Conservation (phyloP, 1,140 invertebrate species). For the Acromyrmex charruanus region DNA sequence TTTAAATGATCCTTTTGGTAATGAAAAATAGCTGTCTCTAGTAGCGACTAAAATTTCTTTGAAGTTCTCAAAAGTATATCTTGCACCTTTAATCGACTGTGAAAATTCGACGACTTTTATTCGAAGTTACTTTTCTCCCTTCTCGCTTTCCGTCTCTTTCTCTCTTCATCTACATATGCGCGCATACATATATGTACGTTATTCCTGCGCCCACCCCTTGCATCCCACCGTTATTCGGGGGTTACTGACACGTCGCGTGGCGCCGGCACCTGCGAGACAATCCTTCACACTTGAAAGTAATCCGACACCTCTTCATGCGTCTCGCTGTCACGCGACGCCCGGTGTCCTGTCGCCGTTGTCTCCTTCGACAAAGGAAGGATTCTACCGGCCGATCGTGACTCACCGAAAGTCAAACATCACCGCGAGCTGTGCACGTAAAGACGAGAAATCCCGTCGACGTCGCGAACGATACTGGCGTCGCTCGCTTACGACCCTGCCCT, state of each 20-base stretch:
- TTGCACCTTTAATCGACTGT: not conserved
- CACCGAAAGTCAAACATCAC: conserved; percentile 32
- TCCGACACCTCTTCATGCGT: conserved; percentile 2
- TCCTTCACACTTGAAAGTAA: conserved; percentile 47
- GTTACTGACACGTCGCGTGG: conserved; percentile 72
- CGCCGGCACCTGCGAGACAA: conserved; percentile 64
- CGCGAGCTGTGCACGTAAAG: conserved; percentile 6
- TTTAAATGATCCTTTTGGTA: not conserved
- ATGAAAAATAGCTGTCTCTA: not conserved
- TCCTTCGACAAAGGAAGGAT: not conserved
- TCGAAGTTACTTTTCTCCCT: conserved; percentile 1
- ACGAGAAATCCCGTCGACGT: conserved; percentile 73
- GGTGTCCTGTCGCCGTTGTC: not conserved
- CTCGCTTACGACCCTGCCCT: conserved; percentile 82
- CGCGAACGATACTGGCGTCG: conserved; percentile 80
- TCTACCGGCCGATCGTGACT: conserved; percentile 21
- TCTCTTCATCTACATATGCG: not conserved
- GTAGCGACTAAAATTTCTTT: conserved; percentile 5
- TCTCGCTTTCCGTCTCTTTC: not conserved
- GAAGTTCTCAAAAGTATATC: not conserved
- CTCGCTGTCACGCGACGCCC: conserved; percentile 37
- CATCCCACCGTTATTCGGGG: conserved; percentile 43
- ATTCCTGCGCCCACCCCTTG: conserved; percentile 29
- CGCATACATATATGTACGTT: not conserved
- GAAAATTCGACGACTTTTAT: not conserved